phyloP scores from a whole-genome alignment of 2,797 vertebrate species.

The Sparus aurata region DNA sequence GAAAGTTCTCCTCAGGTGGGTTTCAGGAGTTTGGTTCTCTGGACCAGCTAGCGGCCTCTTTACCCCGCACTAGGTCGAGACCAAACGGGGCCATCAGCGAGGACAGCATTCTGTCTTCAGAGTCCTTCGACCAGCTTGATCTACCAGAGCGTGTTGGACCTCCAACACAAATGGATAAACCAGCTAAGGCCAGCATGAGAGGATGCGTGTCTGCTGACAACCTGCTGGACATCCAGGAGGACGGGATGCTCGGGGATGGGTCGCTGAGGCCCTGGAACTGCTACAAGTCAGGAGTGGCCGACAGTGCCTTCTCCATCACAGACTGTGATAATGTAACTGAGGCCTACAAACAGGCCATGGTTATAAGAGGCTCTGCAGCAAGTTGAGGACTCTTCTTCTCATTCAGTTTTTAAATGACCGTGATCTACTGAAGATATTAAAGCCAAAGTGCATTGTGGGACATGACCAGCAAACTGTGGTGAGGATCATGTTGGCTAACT shows the following conservation, averaged over 20 bases:
- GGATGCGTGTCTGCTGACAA: slow-evolving; percentile 92
- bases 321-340: slow-evolving; percentile 87
- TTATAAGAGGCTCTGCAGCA: slow-evolving; percentile 74
- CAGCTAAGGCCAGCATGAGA: slow-evolving; percentile 82
- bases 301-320: slow-evolving; percentile 89
- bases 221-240: slow-evolving; percentile 85
- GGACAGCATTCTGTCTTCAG: slow-evolving; percentile 97
- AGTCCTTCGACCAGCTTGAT: slow-evolving; percentile 96
- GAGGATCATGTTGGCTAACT: slow-evolving; percentile 26
- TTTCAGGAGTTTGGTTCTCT: slow-evolving; percentile 85
- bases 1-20: slow-evolving; percentile 90
- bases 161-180: slow-evolving; percentile 54
- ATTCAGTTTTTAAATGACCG: slow-evolving; percentile 22
- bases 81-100: slow-evolving; percentile 90
- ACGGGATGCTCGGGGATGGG: slow-evolving; percentile 57
- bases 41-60: slow-evolving; percentile 82
- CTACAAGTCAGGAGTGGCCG: slow-evolving; percentile 83
- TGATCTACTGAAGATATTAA: slow-evolving; percentile 24
- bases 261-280: slow-evolving; percentile 85
- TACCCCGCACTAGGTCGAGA: slow-evolving; percentile 62
- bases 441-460: slow-evolving; percentile 53
- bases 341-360: slow-evolving; percentile 83
- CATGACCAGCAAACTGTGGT: slow-evolving; percentile 23
- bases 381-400: slow-evolving; percentile 72
- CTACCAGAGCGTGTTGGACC: slow-evolving; percentile 85